A percentile compares a stretch with the other conserved stretches of the same genome.
These are phyloP conservation scores for Orthosia incerta DNA, from an alignment of 2,888 invertebrate genomes.

Conservation along the genomic window DNA sequence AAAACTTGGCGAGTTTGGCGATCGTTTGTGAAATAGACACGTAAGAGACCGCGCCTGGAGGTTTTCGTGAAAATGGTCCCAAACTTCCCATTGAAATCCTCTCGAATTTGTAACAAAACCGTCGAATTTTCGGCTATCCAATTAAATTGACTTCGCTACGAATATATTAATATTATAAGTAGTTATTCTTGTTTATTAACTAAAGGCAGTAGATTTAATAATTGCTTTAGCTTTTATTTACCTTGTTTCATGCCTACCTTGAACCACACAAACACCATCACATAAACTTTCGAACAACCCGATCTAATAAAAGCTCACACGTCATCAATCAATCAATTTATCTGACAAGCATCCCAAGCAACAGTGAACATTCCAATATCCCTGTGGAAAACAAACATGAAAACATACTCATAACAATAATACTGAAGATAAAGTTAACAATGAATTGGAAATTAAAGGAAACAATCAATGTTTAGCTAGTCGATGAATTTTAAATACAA, in stretches of 20 bases:
- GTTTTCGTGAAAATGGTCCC: conserved; percentile 22
- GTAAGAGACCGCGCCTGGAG: conserved; percentile 22
- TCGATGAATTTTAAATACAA: background rate
- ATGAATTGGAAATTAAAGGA: background rate
- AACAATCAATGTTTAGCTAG: background rate
- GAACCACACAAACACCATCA: conserved; percentile 8
- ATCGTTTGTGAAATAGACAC: conserved; percentile 43
- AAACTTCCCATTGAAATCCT: conserved; percentile 14
- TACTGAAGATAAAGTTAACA: background rate
- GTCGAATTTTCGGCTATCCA: conserved; percentile 16
- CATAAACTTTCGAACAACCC: conserved; percentile 10
- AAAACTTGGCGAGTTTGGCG: conserved; percentile 44
- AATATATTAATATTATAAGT: conserved; percentile 1
- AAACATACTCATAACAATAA: background rate
- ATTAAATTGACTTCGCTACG: conserved; percentile 2
- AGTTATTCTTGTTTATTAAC: conserved; percentile 1
- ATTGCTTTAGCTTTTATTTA: conserved; percentile 8
- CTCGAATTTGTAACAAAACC: conserved; percentile 18
- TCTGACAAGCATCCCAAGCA: conserved; percentile 18
- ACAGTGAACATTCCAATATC: conserved; percentile 11
- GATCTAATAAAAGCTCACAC: conserved; percentile 19
- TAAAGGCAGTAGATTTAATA: background rate
- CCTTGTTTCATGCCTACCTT: background rate
- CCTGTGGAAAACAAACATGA: conserved; percentile 35
- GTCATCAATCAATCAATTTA: conserved; percentile 41